These are phyloP conservation scores for Isichthys henryi DNA, from an alignment of 2,113 vertebrate species.

Conservation along the genomic window DNA sequence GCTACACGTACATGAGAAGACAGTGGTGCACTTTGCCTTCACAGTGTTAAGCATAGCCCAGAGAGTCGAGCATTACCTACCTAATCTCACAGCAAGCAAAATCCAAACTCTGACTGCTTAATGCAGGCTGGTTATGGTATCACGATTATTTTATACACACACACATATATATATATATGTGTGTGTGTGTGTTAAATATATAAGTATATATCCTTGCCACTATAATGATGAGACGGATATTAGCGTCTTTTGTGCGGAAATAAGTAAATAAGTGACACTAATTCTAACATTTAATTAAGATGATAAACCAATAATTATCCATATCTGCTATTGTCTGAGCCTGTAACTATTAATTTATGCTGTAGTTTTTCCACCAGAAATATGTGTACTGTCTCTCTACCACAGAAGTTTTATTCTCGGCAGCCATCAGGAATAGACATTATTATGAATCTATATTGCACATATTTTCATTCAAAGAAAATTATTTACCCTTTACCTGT, in stretches of 20 bases:
- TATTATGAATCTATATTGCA: neutral
- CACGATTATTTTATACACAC: too few species aligned
- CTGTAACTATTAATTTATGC: neutral
- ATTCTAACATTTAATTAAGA: slow-evolving; percentile 71
- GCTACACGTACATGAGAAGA: neutral
- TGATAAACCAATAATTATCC: slow-evolving; percentile 62
- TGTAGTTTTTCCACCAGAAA: neutral
- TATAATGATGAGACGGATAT: slow-evolving; percentile 51
- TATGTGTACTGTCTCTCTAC: neutral
- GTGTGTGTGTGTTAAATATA: too few species aligned
- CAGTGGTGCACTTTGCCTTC: slow-evolving; percentile 2
- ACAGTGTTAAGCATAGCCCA: slow-evolving; percentile 37
- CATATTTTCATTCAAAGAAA: neutral
- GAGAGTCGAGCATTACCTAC: neutral
- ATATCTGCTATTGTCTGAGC: slow-evolving; percentile 51
- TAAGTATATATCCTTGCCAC: slow-evolving; percentile 32
- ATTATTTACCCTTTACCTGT: neutral
- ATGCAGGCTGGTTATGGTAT: slow-evolving; percentile 48
- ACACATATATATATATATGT: neutral
- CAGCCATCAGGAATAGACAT: neutral
- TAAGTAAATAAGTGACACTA: slow-evolving; percentile 62
- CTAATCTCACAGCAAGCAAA: slow-evolving; percentile 21
- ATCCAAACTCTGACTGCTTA: slow-evolving; percentile 37
- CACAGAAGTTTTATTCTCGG: neutral
- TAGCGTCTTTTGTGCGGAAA: slow-evolving; percentile 55